These are phyloP conservation scores for Catamblyrhynchus diadema DNA, from an alignment of 2,797 vertebrate species.

Conservation along the genomic window DNA sequence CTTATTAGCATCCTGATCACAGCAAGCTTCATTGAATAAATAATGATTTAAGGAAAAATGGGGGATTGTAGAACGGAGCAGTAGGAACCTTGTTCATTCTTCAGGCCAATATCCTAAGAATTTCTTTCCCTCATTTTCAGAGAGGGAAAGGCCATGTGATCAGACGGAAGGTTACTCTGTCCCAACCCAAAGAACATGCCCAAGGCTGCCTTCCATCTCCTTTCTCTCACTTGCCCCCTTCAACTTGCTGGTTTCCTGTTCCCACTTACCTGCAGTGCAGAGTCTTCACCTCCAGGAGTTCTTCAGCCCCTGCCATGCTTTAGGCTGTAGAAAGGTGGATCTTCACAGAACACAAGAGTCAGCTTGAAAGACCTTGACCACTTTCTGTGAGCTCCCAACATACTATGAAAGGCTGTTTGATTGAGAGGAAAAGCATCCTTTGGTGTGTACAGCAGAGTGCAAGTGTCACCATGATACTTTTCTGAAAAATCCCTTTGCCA, in stretches of 20 bases:
- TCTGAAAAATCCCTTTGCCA: not conserved
- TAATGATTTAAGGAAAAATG: not conserved
- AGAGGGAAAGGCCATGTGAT: not conserved
- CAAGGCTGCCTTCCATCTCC: not conserved
- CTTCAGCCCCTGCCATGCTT: not conserved
- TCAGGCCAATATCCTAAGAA: not conserved
- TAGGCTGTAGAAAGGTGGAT: not conserved
- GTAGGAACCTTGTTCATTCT: not conserved
- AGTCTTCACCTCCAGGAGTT: not conserved
- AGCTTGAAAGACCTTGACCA: not conserved
- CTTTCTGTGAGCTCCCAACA: not conserved
- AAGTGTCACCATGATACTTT: not conserved
- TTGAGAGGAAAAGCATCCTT: not conserved
- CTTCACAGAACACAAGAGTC: not conserved
- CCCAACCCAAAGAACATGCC: not conserved
- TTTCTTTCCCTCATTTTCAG: fast-evolving
- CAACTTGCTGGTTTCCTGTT: not conserved
- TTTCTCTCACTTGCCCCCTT: not conserved
- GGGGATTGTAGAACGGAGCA: not conserved
- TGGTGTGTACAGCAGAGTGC: not conserved
- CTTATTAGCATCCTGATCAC: not conserved
- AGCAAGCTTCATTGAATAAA: not conserved
- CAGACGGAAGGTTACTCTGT: not conserved
- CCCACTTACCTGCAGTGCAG: not conserved
- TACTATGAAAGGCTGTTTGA: not conserved